These are phyloP conservation scores for Zaprionus obscuricornis DNA, from an alignment of 2,888 invertebrate species.

Conservation along the genomic window DNA sequence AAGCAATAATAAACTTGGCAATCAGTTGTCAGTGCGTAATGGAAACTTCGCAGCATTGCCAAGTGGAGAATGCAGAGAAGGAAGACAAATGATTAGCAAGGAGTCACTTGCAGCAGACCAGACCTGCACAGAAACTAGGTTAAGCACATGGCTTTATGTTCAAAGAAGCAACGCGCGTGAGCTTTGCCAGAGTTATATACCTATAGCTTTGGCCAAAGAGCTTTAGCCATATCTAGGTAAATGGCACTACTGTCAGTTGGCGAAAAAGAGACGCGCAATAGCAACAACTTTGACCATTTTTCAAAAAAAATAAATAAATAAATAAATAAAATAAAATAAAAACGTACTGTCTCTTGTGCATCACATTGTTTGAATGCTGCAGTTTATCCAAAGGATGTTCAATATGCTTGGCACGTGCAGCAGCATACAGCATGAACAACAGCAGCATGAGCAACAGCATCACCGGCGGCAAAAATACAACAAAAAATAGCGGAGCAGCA, in stretches of 20 bases:
- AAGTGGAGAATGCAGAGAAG: conserved; percentile 59
- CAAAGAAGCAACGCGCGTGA: conserved; percentile 58
- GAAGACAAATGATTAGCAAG: conserved; percentile 74
- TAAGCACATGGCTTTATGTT: conserved; percentile 55
- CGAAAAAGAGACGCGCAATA: conserved; percentile 48
- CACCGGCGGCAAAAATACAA: no score
- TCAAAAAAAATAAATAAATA: conserved; percentile 62
- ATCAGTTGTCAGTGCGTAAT: conserved; percentile 76
- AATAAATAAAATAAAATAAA: conserved; percentile 11
- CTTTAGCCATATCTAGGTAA: conserved; percentile 33
- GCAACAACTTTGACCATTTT: conserved; percentile 71
- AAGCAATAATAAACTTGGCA: conserved; percentile 76
- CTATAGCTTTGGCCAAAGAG: conserved; percentile 14
- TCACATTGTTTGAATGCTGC: conserved; percentile 22
- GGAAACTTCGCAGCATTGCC: conserved; percentile 62
- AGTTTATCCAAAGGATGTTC: conserved; percentile 45
- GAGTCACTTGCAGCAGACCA: conserved; percentile 59
- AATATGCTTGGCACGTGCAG: conserved; percentile 70
- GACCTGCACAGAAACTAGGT: conserved; percentile 72
- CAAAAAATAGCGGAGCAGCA: no score
- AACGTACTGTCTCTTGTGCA: neutral
- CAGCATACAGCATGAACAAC: conserved; percentile 28
- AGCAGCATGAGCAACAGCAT: conserved; percentile 17
- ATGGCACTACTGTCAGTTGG: conserved; percentile 55
- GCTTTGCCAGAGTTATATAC: conserved; percentile 49